phyloP scores from a whole-genome alignment of 2,113 vertebrate genomes.

The Lonchura striata region DNA sequence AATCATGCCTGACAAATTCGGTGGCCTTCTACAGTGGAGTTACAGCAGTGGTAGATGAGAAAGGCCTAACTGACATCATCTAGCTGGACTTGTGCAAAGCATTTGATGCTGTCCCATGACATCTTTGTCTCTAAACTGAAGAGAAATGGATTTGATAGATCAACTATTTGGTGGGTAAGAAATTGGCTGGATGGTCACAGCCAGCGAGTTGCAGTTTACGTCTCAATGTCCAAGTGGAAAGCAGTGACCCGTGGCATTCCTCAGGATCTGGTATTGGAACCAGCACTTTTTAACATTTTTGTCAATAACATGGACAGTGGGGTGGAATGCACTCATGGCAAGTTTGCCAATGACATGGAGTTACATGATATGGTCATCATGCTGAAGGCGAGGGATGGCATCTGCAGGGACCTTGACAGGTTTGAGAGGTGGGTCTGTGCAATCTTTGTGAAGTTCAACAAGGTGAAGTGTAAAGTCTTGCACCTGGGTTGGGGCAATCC shows the following conservation, averaged over 20 bases:
- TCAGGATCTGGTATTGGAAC: neutral
- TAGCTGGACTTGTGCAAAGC: neutral
- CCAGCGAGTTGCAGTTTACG: neutral
- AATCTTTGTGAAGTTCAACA: neutral
- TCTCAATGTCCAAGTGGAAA: neutral
- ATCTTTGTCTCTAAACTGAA: neutral
- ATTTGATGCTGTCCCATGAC: neutral
- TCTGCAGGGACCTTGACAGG: neutral
- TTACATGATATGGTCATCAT: rapidly evolving
- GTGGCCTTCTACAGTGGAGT: no score
- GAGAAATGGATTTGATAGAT: neutral
- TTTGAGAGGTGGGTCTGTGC: neutral
- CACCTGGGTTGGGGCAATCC: neutral
- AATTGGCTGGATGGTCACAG: neutral
- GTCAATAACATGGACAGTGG: neutral
- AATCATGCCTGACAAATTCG: neutral
- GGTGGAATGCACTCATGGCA: rapidly evolving
- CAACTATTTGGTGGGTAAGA: neutral
- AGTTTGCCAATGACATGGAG: neutral
- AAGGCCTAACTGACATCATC: neutral
- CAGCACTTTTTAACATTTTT: neutral
- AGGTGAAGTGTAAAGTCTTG: neutral
- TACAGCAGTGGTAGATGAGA: neutral
- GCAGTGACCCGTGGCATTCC: neutral
- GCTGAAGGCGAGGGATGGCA: neutral